Evolutionary conservation across 2,888 invertebrate species (phyloP).

Genomic region (Patella ulyssiponensis): DNA sequence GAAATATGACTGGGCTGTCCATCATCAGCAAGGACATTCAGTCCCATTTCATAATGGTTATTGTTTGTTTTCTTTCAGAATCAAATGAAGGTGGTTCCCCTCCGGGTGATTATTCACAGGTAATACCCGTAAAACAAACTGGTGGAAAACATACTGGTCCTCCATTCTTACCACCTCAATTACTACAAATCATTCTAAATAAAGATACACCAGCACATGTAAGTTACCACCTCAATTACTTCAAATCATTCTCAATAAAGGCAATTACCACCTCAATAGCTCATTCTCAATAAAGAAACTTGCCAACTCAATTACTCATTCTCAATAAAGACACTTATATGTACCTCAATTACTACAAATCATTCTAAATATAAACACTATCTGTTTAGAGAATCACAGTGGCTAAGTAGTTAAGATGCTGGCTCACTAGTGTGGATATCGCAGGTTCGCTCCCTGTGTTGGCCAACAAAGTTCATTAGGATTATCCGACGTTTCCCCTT

Average conservation of each 20-base stretch:
- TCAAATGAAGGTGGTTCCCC: constrained; percentile 50
- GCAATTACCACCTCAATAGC: constrained; percentile 88
- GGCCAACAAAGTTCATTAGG: too few species aligned
- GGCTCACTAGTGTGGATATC: too few species aligned
- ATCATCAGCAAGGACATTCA: too few species aligned
- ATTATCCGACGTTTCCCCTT: too few species aligned
- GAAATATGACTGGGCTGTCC: too few species aligned
- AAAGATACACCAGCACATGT: constrained; percentile 89
- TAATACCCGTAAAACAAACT: constrained; percentile 90
- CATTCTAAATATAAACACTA: too few species aligned
- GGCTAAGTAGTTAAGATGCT: too few species aligned
- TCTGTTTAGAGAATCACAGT: not conserved
- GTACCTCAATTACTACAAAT: constrained; percentile 83
- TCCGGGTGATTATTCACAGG: constrained; percentile 77
- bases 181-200: constrained; percentile 98
- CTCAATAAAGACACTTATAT: constrained; percentile 78
- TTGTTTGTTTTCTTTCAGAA: too few species aligned
- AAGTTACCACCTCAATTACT: constrained; percentile 90
- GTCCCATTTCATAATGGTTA: too few species aligned
- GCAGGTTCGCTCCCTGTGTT: too few species aligned
- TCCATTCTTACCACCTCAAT: constrained; percentile 96
- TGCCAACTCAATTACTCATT: constrained; percentile 90
- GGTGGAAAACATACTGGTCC: constrained; percentile 95
- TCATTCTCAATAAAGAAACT: constrained; percentile 98
- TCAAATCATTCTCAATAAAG: constrained; percentile 82